Percentiles rank a stretch among this genome's conserved stretches.
These are phyloP conservation scores for Salmo trutta DNA, from an alignment of 2,797 vertebrate genomes.

Conservation along the genomic window DNA sequence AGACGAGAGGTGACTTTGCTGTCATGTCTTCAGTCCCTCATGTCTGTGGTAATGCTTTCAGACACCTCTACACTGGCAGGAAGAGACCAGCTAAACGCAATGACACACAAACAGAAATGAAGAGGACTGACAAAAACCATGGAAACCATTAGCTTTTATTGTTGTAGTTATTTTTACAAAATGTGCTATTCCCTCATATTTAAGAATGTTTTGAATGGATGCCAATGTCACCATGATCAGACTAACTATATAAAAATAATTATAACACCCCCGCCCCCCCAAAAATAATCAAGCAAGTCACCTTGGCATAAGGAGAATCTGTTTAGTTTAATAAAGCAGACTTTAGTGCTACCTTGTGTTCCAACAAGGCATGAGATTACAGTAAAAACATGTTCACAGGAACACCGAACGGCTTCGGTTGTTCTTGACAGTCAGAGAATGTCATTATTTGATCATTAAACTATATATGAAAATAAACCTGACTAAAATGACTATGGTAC, in stretches of 20 bases:
- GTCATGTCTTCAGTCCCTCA: not conserved
- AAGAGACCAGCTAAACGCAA: not conserved
- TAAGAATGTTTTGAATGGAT: slow-evolving; percentile 70
- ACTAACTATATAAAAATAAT: slow-evolving; percentile 61
- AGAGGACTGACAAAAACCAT: slow-evolving; percentile 19
- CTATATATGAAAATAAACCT: slow-evolving; percentile 23
- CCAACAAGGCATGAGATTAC: slow-evolving; percentile 44
- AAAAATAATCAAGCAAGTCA: slow-evolving; percentile 70
- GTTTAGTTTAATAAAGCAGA: slow-evolving; percentile 47
- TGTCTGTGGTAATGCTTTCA: not conserved
- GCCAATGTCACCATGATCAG: slow-evolving; percentile 82
- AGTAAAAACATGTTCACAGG: slow-evolving; percentile 30
- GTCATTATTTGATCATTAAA: slow-evolving; percentile 39
- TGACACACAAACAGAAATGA: not conserved
- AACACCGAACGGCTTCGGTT: slow-evolving; percentile 38
- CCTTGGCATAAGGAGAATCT: slow-evolving; percentile 62
- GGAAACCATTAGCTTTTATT: slow-evolving; percentile 77
- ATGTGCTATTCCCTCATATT: slow-evolving; percentile 72
- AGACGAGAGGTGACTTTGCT: not conserved
- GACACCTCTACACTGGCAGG: not conserved
- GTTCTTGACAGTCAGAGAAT: slow-evolving; percentile 36
- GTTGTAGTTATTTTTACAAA: slow-evolving; percentile 75
- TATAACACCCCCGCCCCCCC: not conserved
- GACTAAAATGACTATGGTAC: slow-evolving; percentile 35
- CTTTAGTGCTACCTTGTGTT: slow-evolving; percentile 46